Conservation (phyloP, 1,140 invertebrate genomes). For the Cardiocondyla obscurior region DNA sequence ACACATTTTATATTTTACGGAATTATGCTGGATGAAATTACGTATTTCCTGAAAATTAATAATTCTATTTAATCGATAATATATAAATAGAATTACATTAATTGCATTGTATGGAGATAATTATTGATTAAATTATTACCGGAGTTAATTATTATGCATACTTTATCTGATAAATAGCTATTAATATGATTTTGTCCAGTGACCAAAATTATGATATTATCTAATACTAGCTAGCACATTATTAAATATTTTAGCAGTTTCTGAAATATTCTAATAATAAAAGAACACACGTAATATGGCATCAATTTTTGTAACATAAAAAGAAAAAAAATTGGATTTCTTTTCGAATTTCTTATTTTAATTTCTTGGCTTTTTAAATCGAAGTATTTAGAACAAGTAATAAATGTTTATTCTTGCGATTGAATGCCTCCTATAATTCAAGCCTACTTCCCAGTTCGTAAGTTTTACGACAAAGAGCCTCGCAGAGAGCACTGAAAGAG, state of each 20-base stretch:
- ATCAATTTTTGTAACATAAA: too few species aligned
- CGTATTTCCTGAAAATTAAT: too few species aligned
- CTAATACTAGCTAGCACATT: not conserved
- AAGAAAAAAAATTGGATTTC: too few species aligned
- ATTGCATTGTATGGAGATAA: not conserved
- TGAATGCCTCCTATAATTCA: not conserved
- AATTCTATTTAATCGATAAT: too few species aligned
- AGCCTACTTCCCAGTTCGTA: not conserved
- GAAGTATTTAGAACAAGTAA: not conserved
- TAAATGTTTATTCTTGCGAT: not conserved
- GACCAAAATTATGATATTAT: not conserved
- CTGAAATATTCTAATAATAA: not conserved
- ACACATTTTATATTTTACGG: not conserved
- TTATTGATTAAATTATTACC: slow-evolving; percentile 5
- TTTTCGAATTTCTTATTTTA: not conserved
- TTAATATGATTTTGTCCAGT: slow-evolving; percentile 1
- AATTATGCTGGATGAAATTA: not conserved
- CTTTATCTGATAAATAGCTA: not conserved
- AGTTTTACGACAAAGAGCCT: not conserved
- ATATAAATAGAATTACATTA: not conserved
- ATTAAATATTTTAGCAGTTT: not conserved
- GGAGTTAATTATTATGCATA: not conserved
- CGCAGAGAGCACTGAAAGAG: not conserved
- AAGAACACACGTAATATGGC: not conserved
- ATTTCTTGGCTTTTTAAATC: not conserved